Conservation (phyloP, 1,140 invertebrate genomes). For the Formica selysi region DNA sequence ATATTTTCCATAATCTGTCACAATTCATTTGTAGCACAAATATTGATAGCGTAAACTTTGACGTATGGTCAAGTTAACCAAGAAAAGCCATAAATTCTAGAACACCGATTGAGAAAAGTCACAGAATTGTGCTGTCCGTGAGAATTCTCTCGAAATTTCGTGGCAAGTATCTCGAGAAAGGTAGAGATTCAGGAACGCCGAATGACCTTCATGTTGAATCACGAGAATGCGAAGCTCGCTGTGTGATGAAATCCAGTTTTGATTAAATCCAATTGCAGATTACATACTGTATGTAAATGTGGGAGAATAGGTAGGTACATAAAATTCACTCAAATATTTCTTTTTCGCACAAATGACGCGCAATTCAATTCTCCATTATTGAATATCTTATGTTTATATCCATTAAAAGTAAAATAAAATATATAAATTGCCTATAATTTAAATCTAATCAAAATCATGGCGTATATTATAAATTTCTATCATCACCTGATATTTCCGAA, state of each 20-base stretch:
- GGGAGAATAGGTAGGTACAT: neutral
- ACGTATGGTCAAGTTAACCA: conserved; percentile 16
- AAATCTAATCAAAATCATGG: neutral
- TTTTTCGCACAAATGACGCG: conserved; percentile 14
- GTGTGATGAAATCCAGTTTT: conserved; percentile 51
- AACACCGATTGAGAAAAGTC: conserved; percentile 22
- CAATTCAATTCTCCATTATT: conserved; percentile 13
- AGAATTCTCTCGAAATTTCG: conserved; percentile 39
- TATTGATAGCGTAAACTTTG: conserved; percentile 31
- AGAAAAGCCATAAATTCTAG: conserved; percentile 15
- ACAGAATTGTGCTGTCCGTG: conserved; percentile 28
- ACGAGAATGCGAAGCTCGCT: conserved; percentile 36
- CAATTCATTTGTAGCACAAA: conserved; percentile 16
- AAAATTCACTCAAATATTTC: conserved; percentile 7
- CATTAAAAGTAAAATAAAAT: neutral
- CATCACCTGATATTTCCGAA: neutral
- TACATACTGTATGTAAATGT: conserved; percentile 25
- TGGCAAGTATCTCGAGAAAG: conserved; percentile 29
- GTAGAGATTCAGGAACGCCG: conserved; percentile 43
- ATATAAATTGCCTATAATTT: neutral
- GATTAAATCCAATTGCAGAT: conserved; percentile 60
- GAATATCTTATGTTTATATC: conserved; percentile 3
- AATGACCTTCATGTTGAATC: conserved; percentile 36
- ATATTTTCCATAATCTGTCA: conserved; percentile 9
- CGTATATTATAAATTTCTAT: neutral